Base-by-base conservation (phyloP, 2,888 invertebrate genomes). In the Oegoconia quadripuncta region DNA sequence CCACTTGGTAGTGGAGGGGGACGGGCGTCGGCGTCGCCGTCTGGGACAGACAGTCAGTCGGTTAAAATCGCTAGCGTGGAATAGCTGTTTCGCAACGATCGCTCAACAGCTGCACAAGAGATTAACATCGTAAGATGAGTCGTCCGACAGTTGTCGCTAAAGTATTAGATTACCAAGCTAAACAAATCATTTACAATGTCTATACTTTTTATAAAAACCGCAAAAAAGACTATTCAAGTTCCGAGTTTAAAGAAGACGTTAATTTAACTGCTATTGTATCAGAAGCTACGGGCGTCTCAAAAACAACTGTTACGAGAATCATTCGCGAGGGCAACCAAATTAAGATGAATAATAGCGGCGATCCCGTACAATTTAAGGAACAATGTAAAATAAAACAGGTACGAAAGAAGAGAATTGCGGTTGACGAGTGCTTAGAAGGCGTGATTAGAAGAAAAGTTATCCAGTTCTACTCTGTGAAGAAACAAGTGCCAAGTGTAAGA, bases 381-480 rank as follows among this genome's bases (percentile, higher is more conserved):
- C 16, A 31, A 8, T 23, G 26, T 6, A 37, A 28, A 22, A 32
- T 8, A 12, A 42, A 42, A 29, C 34, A 34, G 8, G 14, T 34
- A 1, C 23, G 41, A 30, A 42, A 27, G 14, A 42, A 42, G 27
- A 37, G 37, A 14, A 37, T 42, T 13, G 26, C 14, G 15, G 22
- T 42, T 12, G 31, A 42, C n/a, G 34, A 37, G 26, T 6, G 15
- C 13, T 38, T 30, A 4, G 37, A 42, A 30, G 34, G 37, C 11
- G 11, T 38, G n/a, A 42, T 42, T 11, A 25, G 41, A 26, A 37
- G 37, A 13, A 37, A 31, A 38, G 41, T 42, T 5, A 42, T 42
- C 2, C 35, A 35, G 20, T 35, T 28, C 13, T 35, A 35, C 28
- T 28, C 35, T 3, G 20, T 35, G 14, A 35, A 35, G 18, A 28